Conservation (phyloP, 2,888 invertebrate species). For the Nemotelus nigrinus region DNA sequence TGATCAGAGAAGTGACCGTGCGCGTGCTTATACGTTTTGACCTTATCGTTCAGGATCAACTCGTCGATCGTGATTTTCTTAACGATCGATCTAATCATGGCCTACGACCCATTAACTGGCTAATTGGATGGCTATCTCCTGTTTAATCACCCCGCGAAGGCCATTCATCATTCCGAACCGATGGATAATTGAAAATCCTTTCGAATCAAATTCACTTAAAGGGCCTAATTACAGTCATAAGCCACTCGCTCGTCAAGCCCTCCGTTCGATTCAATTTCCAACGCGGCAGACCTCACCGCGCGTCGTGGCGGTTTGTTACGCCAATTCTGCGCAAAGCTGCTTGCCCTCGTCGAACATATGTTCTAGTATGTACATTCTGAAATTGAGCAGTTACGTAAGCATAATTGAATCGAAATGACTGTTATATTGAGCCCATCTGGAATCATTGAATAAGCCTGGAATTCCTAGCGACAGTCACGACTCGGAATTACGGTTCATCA, state of each 20-base stretch:
- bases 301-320: conserved; percentile 8
- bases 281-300: not conserved
- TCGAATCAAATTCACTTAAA: conserved; percentile 1
- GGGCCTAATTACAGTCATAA: conserved; percentile 35
- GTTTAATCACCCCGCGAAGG: not conserved
- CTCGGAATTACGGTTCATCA: conserved; percentile 43
- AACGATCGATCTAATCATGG: not conserved
- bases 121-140: conserved; percentile 13
- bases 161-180: conserved; percentile 1
- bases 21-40: conserved; percentile 14
- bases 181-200: conserved; percentile 14
- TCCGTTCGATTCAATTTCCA: conserved; percentile 22
- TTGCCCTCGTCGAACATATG: not conserved
- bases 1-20: not conserved
- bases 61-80: not conserved
- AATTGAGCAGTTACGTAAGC: conserved; percentile 41
- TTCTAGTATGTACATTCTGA: conserved; percentile 12
- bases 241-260: not conserved
- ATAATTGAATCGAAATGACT: conserved; percentile 43
- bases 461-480: conserved; percentile 36
- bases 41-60: not conserved
- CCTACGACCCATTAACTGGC: not conserved
- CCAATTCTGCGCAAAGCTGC: conserved; percentile 1
- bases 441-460: conserved; percentile 21
- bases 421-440: conserved; percentile 14